A percentile compares a stretch with the other conserved stretches of the same genome.
phyloP scores from a whole-genome alignment of 2,797 vertebrate species.

The Podarcis siculus region DNA sequence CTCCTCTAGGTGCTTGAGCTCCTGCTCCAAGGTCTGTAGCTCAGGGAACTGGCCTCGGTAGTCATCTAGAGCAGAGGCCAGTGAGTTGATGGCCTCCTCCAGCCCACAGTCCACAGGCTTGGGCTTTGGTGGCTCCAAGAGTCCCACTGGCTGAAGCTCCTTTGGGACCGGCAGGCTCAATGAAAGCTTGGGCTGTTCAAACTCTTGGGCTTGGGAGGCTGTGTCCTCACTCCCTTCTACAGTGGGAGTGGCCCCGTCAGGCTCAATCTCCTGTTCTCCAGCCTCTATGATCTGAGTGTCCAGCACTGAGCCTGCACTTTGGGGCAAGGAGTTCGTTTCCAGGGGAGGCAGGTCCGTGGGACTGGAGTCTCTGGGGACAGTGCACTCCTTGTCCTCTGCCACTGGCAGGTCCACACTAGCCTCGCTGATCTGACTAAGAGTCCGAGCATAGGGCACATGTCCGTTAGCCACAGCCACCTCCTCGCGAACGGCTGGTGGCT shows the following conservation, averaged over 20 bases:
- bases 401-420: slow-evolving; percentile 83
- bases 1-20: slow-evolving; percentile 87
- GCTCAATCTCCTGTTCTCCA: slow-evolving; percentile 36
- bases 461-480: slow-evolving; percentile 75
- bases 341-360: slow-evolving; percentile 3
- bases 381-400: slow-evolving; percentile 60
- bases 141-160: fast-evolving
- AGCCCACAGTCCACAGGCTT: slow-evolving; percentile 79
- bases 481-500: slow-evolving; percentile 54
- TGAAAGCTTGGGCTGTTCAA: fast-evolving
- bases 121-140: not conserved
- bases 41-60: slow-evolving; percentile 95
- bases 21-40: slow-evolving; percentile 90
- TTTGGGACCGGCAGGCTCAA: fast-evolving
- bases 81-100: slow-evolving; percentile 85
- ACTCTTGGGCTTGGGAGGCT: fast-evolving
- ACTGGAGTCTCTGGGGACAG: not conserved
- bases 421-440: slow-evolving; percentile 96
- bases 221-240: fast-evolving
- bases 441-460: slow-evolving; percentile 83
- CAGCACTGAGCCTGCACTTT: not conserved
- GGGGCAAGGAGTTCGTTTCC: fast-evolving
- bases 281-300: not conserved
- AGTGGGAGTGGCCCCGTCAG: fast-evolving
- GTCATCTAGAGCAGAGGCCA: slow-evolving; percentile 91